A percentile compares a stretch with the other conserved stretches of the same genome.
phyloP scores from a whole-genome alignment of 2,888 invertebrate species.

The Conomelus anceps region DNA sequence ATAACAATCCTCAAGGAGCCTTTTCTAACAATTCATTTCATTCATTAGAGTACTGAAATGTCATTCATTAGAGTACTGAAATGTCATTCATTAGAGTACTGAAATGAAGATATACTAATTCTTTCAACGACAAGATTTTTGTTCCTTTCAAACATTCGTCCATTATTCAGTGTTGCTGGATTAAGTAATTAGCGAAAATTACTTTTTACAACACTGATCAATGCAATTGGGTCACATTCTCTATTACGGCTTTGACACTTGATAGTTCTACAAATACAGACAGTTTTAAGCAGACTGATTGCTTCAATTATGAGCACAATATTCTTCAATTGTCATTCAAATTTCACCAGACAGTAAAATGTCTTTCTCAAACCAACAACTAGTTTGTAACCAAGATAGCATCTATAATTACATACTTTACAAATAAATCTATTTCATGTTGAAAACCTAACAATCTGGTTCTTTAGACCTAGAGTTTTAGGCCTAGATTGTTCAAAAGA shows the following conservation, averaged over 20 bases:
- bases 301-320: background rate
- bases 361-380: background rate
- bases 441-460: too few relatives aligned
- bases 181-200: background rate
- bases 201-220: background rate
- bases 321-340: background rate
- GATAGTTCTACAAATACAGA: background rate
- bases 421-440: too few relatives aligned
- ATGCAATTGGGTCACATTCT: background rate
- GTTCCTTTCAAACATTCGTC: background rate
- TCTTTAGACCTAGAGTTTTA: too few relatives aligned
- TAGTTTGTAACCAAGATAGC: too few relatives aligned
- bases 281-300: background rate
- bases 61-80: too few relatives aligned
- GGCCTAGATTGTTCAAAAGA: too few relatives aligned
- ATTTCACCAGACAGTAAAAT: background rate
- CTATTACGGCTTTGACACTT: background rate
- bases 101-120: slow-evolving; percentile 1
- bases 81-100: background rate
- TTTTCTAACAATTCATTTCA: background rate
- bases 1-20: too few relatives aligned
- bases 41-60: too few relatives aligned
- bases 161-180: background rate
- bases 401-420: too few relatives aligned
- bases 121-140: too few relatives aligned